Conservation (phyloP, 2,797 vertebrate genomes). For the Enteromius viviparus region DNA sequence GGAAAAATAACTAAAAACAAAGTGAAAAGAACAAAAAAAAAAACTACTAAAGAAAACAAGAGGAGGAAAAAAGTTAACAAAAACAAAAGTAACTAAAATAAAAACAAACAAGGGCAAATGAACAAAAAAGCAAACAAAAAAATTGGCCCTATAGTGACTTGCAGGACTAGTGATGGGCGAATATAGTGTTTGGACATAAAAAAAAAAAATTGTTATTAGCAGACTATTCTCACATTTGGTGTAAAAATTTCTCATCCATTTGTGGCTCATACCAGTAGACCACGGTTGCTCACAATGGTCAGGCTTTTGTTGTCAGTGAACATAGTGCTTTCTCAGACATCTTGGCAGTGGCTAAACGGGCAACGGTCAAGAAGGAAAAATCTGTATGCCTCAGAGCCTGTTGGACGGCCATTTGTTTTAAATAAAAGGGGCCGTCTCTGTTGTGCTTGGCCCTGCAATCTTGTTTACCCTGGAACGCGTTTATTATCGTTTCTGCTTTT, state of each 20-base stretch:
- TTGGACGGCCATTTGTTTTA: conserved; percentile 48
- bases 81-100: no score
- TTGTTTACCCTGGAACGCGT: conserved; percentile 50
- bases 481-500: conserved; percentile 42
- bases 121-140: no score
- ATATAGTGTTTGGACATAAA: background rate
- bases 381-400: conserved; percentile 43
- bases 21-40: no score
- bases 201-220: no score
- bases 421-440: conserved; percentile 39
- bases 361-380: conserved; percentile 16
- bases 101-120: no score
- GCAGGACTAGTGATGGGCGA: background rate
- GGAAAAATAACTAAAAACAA: no score
- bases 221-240: background rate
- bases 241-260: background rate
- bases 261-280: background rate
- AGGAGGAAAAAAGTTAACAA: no score
- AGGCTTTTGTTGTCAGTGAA: background rate
- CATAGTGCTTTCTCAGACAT: background rate
- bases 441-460: conserved; percentile 39
- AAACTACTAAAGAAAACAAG: no score
- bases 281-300: background rate
- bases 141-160: background rate
- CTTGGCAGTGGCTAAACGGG: conserved; percentile 21